Evolutionary conservation across 2,888 invertebrate species (phyloP), one percentile per base, ranked within the genome.

Genomic region (Eristalis pertinax): DNA sequence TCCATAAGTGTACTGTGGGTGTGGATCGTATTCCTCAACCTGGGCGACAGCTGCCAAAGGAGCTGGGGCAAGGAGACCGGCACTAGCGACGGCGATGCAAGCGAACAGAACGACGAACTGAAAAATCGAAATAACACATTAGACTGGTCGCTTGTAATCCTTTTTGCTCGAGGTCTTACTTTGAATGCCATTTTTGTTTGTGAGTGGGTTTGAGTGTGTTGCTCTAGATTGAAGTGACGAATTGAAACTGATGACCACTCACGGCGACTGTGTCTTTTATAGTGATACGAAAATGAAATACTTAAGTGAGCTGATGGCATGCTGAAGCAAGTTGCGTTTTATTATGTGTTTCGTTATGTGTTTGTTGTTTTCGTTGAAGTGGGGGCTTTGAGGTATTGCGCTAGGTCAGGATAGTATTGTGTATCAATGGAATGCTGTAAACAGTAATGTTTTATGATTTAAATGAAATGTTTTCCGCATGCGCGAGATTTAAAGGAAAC

Each of bases 171-270:
- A 35, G 10, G 41, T 62, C 84, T 22, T 63, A 85, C 84, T 63
- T 81, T 81, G 80, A 76, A 85, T 76, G 81, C 76, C 84, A 85
- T 85, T 68, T 13, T 68, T 73, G 43, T 56, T 32, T 88, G 79
- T 75, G 69, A 43, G 35, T 68, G 19, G 15, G 10, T 74, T 89
- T 73, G 15, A 41, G 63, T 84, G 72, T 89, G 56, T 89, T 92
- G 92, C 91, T 92, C 92, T 91, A 91, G 90, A 91, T 92, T 91
- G 91, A 91, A 91, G 89, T 91, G 90, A 88, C 90, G 91, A 91
- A 89, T 88, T 88, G 91, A 90, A 91, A 92, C 92, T 92, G 92
- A 91, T 90, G 91, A 89, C 88, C 89, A 13, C 90, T 87, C 79
- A 69, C 62, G 26, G n/a, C n/a, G 4, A 4, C 64, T 35, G 67